Evolutionary conservation across 2,113 vertebrate genomes (phyloP), one percentile per base, ranked within the genome.

Genomic region (Corythornis cristatus): DNA sequence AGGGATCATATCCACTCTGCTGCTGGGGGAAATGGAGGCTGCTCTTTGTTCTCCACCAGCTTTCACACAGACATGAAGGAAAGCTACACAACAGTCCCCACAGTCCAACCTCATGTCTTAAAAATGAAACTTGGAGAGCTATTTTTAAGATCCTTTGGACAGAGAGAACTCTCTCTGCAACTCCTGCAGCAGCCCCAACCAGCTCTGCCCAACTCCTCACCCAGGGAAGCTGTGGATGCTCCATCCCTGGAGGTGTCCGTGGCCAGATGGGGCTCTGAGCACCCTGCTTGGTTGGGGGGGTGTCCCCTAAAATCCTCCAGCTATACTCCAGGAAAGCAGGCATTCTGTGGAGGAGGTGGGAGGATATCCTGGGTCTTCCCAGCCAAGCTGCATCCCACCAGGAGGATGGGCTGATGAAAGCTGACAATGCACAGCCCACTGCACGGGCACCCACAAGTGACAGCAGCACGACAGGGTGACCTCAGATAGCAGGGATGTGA

Each of bases 81-180:
- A 54, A 93, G 46, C 35, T 19, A 46, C 0, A 21, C 84, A 87
- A 51, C 19, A 68, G 85, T n/a, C 51, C 23, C 70, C 58, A 91
- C 94, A 95, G 83, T 57, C 88, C 68, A 75, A 89, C 74, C 53
- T 11, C 35, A 17, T 9, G 11, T 48, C 93, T 90, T 75, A 81
- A 90, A 87, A 89, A 94, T 10, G 70, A 89, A 95, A 61, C 92
- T 88, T 72, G 48, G 33, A 15, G 65, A 95, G 76, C 67, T 91
- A 61, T 50, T 86, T 51, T 17, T 58, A 66, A 83, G 95, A 86
- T 33, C 25, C 40, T 56, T 6, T 15, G 13, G 46, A 25, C 33
- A 23, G 4, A 64, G 21, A 76, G 9, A 8, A n/a, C 11, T 31
- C 43, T 31, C 77, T 26, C 5, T 43, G 35, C 25, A 43, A 13